Conservation (phyloP, 2,888 invertebrate genomes). For the Lysandra bellargus region DNA sequence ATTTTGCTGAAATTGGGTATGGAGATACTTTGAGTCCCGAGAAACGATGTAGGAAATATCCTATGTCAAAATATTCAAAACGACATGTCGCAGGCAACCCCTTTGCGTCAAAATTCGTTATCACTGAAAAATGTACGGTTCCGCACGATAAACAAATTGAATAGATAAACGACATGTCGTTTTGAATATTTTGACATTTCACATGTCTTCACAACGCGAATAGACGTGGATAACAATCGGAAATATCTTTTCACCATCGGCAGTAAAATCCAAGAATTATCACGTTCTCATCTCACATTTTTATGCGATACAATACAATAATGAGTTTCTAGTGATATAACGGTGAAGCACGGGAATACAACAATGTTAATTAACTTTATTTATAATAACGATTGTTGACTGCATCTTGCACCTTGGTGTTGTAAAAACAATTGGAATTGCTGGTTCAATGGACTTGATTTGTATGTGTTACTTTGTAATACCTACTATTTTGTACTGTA, state of each 20-base stretch:
- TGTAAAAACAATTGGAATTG: not conserved
- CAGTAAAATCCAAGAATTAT: not conserved
- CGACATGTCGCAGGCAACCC: too few species aligned
- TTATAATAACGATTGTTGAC: constrained; percentile 30
- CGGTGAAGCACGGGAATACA: constrained; percentile 24
- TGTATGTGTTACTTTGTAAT: not conserved
- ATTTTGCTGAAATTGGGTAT: too few species aligned
- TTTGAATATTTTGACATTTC: not conserved
- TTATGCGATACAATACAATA: constrained; percentile 5
- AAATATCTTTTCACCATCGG: not conserved
- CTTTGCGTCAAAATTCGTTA: too few species aligned
- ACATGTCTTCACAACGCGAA: not conserved
- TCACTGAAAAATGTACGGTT: too few species aligned
- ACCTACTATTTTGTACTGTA: not conserved
- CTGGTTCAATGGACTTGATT: not conserved
- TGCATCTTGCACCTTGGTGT: constrained; percentile 1
- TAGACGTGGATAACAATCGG: not conserved
- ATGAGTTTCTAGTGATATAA: constrained; percentile 20
- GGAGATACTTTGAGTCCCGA: too few species aligned
- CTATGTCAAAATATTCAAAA: too few species aligned
- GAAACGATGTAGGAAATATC: too few species aligned
- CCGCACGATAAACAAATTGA: too few species aligned
- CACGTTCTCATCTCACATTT: constrained; percentile 19
- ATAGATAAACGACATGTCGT: too few species aligned
- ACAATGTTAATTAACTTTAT: constrained; percentile 30